Base-by-base conservation (phyloP, 2,113 vertebrate genomes). In the Uropsilus gracilis region DNA sequence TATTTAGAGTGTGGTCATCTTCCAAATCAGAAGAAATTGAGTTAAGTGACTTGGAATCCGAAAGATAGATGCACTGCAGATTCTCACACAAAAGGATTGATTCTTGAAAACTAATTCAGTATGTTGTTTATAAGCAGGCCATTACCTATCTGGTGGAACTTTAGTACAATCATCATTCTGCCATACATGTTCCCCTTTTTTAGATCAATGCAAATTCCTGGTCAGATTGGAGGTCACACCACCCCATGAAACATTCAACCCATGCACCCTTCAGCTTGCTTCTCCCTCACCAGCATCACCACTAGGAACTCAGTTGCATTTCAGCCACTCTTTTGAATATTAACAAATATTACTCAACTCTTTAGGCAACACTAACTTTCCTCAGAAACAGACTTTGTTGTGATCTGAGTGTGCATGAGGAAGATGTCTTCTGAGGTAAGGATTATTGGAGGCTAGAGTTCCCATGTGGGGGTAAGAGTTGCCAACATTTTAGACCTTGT, bases 31-130 rank as follows among this genome's bases (percentile, higher is more conserved):
- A 46, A 98, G 98, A 98, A 97, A 97, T 91, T 97, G 99, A 96
- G 94, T 98, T 99, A 97, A 99, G 94, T 14, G 99, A 98, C 66
- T 97, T 98, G 96, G 97, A 99, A 93, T 99, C 99, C 96, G 99
- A 97, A 28, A 99, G 99, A 97, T 99, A 99, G 93, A 99, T 99
- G 97, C 99, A 99, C 99, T 99, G 94, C 20, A 18, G 50, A 53
- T 53, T 4, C 8, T 53, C 12, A 50, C 48, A 50, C 12, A 50
- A 50, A 50, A 50, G 48, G 8, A 50, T 50, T 50, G 48, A 50
- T 50, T 50, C 48, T 50, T 50, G 48, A 50, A 50, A 50, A 50
- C 48, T 50, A 50, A 50, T 50, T 50, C 48, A 50, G 48, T 50
- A 3, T 50, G 12, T 50, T 50, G 12, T 50, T 3, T 53, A 20